Base-by-base conservation (phyloP, 1,140 invertebrate species). In the Brevipalpus yothersi region DNA sequence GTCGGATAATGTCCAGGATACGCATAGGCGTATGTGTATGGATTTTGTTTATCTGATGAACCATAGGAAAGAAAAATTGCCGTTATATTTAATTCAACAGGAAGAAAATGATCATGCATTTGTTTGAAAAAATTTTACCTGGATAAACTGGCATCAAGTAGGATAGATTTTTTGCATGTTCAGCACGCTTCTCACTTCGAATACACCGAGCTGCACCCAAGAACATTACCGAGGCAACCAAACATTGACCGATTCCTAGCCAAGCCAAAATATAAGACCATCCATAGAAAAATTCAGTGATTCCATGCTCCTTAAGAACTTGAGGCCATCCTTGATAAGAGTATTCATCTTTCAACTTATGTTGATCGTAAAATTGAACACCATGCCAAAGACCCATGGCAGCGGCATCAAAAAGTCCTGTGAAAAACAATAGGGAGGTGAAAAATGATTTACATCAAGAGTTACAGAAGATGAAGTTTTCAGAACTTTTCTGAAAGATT, bases 101-200 rank as follows among this genome's bases (percentile, higher is more conserved):
- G 31, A 31, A 31, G 31, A 2, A 31, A 31, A 31, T 5, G 31
- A 31, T 31, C 31, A 31, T 31, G 31, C 31, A 31, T 31, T 31
- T 2, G 31, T 31, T n/a, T 31, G 31, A 31, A 31, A 31, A 31
- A 31, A 3, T 2, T 5, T 31, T 31, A 31, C 31, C 87, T 17
- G 86, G 86, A 73, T 91, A 91, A 61, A 91, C 87, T 73, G 88
- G 89, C 89, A 93, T 92, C 73, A 92, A 78, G 76, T 93, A 92
- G 78, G 92, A 87, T 83, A 92, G 86, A 78, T 91, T 91, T 77
- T 89, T 83, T 70, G 86, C 83, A 75, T 90, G 85, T 73, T 93
- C 87, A 71, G 82, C 79, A 73, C 90, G 86, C 71, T 84, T 79
- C 74, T 93, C 87, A 70, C 83, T 83, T 70, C 86, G 78, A 71